phyloP scores from a whole-genome alignment of 1,140 invertebrate species.

The Frieseomelitta varia region DNA sequence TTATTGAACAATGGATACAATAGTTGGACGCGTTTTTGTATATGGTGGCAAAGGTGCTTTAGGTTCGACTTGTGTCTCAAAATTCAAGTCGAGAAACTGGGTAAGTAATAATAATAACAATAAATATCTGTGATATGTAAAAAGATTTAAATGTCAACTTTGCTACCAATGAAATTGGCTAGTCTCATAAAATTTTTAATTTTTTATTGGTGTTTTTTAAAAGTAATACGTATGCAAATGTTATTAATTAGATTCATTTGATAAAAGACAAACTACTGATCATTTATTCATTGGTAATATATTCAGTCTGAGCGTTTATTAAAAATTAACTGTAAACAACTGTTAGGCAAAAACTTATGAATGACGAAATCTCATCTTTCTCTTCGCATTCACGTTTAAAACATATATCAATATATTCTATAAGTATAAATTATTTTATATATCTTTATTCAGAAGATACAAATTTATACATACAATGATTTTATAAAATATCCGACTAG shows the following conservation, averaged over 20 bases:
- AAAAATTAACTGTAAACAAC: background rate
- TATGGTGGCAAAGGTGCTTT: constrained; percentile 98
- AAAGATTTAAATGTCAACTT: background rate
- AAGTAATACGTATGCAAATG: background rate
- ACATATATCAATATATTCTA: background rate
- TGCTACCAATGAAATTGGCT: background rate
- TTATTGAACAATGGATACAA: constrained; percentile 73
- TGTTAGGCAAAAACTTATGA: background rate
- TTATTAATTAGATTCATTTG: background rate
- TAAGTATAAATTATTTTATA: background rate
- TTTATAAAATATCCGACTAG: background rate
- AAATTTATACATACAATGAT: background rate
- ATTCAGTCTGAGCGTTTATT: background rate
- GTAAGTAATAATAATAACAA: constrained; percentile 82
- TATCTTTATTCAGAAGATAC: background rate
- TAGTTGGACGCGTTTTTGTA: constrained; percentile 89
- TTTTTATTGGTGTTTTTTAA: background rate
- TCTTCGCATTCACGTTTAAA: background rate
- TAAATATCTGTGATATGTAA: background rate
- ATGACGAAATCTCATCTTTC: background rate
- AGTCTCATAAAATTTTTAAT: background rate
- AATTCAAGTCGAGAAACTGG: constrained; percentile 95
- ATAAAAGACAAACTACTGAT: background rate
- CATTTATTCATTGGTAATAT: background rate
- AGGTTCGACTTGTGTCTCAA: constrained; percentile 91